Evolutionary conservation across 2,888 invertebrate species (phyloP).

Genomic region (Metacarcinus magister): DNA sequence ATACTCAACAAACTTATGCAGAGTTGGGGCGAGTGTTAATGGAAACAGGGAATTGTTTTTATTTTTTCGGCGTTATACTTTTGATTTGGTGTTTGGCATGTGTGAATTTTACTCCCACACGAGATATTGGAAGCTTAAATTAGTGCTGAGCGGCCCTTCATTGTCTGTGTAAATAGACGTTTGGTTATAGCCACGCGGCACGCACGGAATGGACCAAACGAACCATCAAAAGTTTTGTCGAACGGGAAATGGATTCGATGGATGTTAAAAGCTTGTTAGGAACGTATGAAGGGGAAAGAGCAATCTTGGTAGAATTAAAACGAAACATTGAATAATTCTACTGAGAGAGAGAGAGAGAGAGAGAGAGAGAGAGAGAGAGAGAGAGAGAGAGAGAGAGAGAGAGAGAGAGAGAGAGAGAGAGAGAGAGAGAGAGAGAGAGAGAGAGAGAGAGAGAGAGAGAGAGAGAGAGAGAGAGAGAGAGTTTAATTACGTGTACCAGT

Average conservation of each 20-base stretch:
- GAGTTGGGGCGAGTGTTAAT: not conserved
- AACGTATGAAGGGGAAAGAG: not conserved
- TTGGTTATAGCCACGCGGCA: not conserved
- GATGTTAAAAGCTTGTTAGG: not conserved
- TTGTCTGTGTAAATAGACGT: conserved; percentile 2
- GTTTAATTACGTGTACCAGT: not conserved
- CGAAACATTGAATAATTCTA: not conserved
- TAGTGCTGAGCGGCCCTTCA: not conserved
- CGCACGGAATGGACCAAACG: not conserved
- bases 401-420: not conserved
- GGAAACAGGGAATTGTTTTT: not conserved
- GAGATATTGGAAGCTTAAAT: not conserved
- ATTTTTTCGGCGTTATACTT: not conserved
- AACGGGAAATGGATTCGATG: not conserved
- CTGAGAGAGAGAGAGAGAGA: not conserved
- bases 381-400: not conserved
- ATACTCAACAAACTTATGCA: not conserved
- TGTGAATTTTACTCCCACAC: not conserved
- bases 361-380: not conserved
- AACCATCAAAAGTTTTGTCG: not conserved
- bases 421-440: not conserved
- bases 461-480: conserved; percentile 39
- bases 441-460: not conserved
- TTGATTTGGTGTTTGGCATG: not conserved
- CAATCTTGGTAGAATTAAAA: not conserved